Evolutionary conservation across 2,888 invertebrate species (phyloP), one percentile per base, ranked within the genome.

Genomic region (Andrena trimmerana): DNA sequence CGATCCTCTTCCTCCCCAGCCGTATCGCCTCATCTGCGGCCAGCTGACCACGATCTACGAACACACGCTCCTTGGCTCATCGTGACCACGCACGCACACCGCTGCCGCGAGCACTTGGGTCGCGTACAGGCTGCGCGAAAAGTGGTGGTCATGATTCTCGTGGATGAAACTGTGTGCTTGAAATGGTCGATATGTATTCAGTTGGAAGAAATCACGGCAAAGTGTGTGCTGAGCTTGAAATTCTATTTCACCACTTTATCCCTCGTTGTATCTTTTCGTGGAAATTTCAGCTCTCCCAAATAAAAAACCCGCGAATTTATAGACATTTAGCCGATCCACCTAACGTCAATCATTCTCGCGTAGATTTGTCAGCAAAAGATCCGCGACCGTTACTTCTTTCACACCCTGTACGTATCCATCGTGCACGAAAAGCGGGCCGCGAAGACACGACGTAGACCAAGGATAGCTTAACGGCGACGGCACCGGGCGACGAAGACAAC

Each of bases 31-130:
- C 60, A 70, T 73, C 63, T n/a, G 59, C 65, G 84, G 71, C 62
- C 78, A 74, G 71, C 69, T 84, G 82, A 83, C 86, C 78, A 78
- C 81, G 63, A 78, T 85, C 84, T 82, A 83, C 86, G 85, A 74
- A 70, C 87, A 87, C 85, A 84, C 59, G 50, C 60, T 10, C 48
- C 57, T 29, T 16, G 33, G n/a, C 24, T 31, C 60, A 60, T 62
- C 73, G 52, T 59, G 68, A 42, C 60, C 60, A n/a, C 60, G 10
- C 42, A 10, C 8, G 7, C 33, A 33, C 65, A 29, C 3, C 2
- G 52, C 7, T 33, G 0, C 16, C 57, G 27, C 2, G 13, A 27
- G 57, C 10, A 27, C 52, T 52, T 52, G 20, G 20, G 3, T 42
- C 16, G 52, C 10, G 20, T 24, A 20, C 24, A 57, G 57, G 57